Evolutionary conservation across 1,140 invertebrate species (phyloP).

Genomic region (Pogonomyrmex californicus): DNA sequence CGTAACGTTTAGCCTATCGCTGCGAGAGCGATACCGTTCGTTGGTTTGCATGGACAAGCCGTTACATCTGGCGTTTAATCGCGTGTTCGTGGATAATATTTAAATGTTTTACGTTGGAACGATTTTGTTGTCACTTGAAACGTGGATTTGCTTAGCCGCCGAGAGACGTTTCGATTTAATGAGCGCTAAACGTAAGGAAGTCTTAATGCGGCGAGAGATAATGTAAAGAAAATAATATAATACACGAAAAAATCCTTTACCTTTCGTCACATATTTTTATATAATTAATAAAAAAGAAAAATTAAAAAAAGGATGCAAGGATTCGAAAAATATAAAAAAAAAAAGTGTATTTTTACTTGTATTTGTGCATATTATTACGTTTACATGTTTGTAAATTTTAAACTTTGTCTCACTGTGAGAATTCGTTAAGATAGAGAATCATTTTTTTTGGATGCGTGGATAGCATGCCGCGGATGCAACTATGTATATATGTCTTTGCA

Average conservation of each 20-base stretch:
- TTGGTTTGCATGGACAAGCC: no score
- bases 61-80: slow-evolving; percentile 22
- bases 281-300: neutral
- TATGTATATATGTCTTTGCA: slow-evolving; percentile 28
- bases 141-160: neutral
- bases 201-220: neutral
- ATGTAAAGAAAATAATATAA: neutral
- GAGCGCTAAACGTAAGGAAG: neutral
- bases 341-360: neutral
- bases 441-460: neutral
- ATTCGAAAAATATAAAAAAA: neutral
- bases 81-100: slow-evolving; percentile 3
- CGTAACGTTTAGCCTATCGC: slow-evolving; percentile 36
- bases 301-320: neutral
- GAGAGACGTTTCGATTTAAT: slow-evolving; percentile 7
- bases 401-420: neutral
- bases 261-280: neutral
- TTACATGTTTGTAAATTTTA: neutral
- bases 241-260: neutral
- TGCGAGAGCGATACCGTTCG: neutral
- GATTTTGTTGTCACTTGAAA: slow-evolving; percentile 29
- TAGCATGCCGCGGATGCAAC: neutral
- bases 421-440: neutral
- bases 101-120: neutral
- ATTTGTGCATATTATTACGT: neutral